Conservation (phyloP, 2,113 vertebrate genomes). For the Urocynchramus pylzowi region DNA sequence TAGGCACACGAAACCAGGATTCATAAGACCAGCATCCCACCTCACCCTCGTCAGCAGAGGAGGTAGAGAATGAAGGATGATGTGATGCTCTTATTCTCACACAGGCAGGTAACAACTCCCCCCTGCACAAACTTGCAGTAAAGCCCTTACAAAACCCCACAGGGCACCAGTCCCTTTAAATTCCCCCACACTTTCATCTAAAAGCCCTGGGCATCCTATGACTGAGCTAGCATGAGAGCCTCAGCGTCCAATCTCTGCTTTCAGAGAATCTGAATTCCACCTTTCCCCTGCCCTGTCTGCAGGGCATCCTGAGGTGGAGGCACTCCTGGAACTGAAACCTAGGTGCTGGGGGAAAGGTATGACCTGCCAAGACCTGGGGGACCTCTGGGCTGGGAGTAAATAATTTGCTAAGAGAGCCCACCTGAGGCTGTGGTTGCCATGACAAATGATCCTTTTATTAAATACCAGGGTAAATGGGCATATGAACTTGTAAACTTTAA, state of each 20-base stretch:
- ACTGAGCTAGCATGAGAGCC: background rate
- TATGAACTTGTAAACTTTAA: background rate
- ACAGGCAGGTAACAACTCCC: background rate
- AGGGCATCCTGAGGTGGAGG: background rate
- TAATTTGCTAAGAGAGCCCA: background rate
- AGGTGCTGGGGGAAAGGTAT: background rate
- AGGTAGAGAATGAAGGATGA: background rate
- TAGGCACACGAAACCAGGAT: background rate
- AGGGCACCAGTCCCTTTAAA: background rate
- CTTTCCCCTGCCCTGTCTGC: background rate
- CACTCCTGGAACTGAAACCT: background rate
- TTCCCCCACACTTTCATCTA: background rate
- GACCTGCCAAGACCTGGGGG: background rate
- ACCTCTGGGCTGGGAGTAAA: background rate
- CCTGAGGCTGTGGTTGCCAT: background rate
- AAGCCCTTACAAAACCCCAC: background rate
- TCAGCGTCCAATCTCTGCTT: background rate
- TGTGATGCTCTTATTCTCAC: background rate
- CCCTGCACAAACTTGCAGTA: fast-evolving
- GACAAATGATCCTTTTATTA: conserved; percentile 27
- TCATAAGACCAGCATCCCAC: background rate
- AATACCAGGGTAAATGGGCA: background rate
- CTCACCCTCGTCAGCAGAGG: background rate
- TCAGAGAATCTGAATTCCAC: background rate
- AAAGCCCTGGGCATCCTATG: background rate